Conservation (phyloP, 2,797 vertebrate genomes). For the Lacerta bilineata region DNA sequence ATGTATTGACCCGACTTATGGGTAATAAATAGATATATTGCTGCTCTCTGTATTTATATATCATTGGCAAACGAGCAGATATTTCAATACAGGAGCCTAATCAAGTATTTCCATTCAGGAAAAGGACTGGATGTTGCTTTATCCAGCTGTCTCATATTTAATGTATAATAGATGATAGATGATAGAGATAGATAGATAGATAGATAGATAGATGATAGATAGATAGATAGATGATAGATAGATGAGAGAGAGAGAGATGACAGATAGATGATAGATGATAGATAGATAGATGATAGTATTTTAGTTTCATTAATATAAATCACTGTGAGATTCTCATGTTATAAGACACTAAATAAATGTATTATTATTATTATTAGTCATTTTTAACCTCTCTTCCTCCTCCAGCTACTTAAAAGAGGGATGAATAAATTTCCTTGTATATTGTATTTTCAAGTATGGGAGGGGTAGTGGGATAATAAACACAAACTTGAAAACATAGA, state of each 20-base stretch:
- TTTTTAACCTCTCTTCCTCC: conserved; percentile 9
- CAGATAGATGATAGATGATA: too few relatives aligned
- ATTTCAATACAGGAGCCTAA: conserved; percentile 27
- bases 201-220: too few relatives aligned
- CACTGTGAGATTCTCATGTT: too few relatives aligned
- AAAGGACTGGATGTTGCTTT: background rate
- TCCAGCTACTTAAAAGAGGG: background rate
- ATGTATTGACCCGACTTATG: conserved; percentile 21
- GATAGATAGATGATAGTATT: background rate
- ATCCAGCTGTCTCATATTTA: conserved; percentile 26
- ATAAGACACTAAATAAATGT: too few relatives aligned
- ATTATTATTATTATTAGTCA: too few relatives aligned
- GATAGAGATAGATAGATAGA: too few relatives aligned
- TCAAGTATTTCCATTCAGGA: conserved; percentile 40
- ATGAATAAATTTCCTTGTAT: background rate
- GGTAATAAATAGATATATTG: conserved; percentile 23
- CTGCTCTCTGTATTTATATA: conserved; percentile 41
- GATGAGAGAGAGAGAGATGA: too few relatives aligned
- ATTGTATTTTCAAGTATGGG: background rate
- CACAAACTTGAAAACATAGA: background rate
- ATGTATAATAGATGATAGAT: background rate
- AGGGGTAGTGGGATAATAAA: background rate
- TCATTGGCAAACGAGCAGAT: conserved; percentile 44
- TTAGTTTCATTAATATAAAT: too few relatives aligned
- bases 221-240: too few relatives aligned